Conservation (phyloP, 2,888 invertebrate species). For the Embidobia sp. region DNA sequence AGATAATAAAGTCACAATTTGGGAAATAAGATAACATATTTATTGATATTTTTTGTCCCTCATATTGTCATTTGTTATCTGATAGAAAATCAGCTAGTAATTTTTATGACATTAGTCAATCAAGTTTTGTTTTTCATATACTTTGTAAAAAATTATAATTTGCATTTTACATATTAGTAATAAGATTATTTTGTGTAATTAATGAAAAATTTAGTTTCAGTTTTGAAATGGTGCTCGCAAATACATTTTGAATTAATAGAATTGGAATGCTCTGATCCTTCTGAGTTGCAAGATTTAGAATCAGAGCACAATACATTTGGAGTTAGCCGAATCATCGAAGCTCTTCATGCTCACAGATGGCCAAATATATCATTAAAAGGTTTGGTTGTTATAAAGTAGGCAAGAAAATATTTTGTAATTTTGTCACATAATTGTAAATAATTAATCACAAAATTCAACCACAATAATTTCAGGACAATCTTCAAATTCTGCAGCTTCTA, state of each 20-base stretch:
- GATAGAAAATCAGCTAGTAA: too few species aligned
- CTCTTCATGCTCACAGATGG: constrained; percentile 88
- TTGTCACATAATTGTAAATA: too few species aligned
- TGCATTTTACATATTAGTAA: constrained; percentile 14
- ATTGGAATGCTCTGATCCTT: constrained; percentile 79
- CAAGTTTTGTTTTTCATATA: too few species aligned
- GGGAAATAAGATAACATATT: too few species aligned
- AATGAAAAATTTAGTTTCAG: constrained; percentile 73
- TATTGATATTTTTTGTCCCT: too few species aligned
- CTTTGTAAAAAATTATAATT: too few species aligned
- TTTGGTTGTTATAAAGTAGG: constrained; percentile 66
- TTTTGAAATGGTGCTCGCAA: constrained; percentile 86
- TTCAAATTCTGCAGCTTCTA: constrained; percentile 39
- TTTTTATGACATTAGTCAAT: too few species aligned
- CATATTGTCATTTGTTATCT: too few species aligned
- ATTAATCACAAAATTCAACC: constrained; percentile 65
- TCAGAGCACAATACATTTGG: constrained; percentile 85
- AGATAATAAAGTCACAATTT: too few species aligned
- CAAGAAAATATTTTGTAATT: too few species aligned
- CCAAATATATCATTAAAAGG: constrained; percentile 86
- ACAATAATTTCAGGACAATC: too few species aligned
- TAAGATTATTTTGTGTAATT: not conserved
- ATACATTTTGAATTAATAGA: constrained; percentile 88
- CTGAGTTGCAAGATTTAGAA: constrained; percentile 80
- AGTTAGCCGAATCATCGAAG: constrained; percentile 86